Percentiles rank a stretch among this genome's conserved stretches.
phyloP scores from a whole-genome alignment of 1,140 invertebrate genomes.

The Micrasema minimum region DNA sequence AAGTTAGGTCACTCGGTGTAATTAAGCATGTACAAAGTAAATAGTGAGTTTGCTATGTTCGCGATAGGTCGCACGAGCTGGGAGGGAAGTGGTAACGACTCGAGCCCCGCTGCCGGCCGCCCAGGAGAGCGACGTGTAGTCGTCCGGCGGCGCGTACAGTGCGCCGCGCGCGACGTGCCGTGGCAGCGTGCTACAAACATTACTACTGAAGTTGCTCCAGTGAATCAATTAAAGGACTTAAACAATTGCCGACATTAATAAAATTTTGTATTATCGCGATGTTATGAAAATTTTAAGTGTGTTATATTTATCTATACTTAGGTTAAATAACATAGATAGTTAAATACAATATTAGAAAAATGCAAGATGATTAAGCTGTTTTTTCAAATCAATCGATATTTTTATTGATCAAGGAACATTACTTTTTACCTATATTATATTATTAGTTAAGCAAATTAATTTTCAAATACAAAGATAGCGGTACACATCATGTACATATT shows the following conservation, averaged over 20 bases:
- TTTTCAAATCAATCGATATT: no score
- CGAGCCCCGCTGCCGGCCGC: constrained; percentile 49
- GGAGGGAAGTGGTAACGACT: constrained; percentile 50
- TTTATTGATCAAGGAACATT: no score
- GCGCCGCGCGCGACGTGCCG: background rate
- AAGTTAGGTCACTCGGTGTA: no score
- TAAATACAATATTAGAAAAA: no score
- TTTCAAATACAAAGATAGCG: no score
- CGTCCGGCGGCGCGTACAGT: background rate
- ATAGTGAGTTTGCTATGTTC: background rate
- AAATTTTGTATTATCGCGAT: background rate
- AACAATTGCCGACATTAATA: background rate
- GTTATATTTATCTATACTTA: background rate
- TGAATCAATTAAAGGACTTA: background rate
- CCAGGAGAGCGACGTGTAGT: constrained; percentile 52
- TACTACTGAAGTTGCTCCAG: background rate
- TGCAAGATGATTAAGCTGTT: no score
- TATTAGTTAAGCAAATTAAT: no score
- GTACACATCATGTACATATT: no score
- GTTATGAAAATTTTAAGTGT: background rate
- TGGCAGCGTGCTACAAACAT: background rate
- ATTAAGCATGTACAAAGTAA: no score
- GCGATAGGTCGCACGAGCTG: constrained; percentile 40
- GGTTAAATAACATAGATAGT: background rate
- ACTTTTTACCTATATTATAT: no score